Conservation (phyloP, 2,888 invertebrate genomes). For the Cyclophora albipunctata region DNA sequence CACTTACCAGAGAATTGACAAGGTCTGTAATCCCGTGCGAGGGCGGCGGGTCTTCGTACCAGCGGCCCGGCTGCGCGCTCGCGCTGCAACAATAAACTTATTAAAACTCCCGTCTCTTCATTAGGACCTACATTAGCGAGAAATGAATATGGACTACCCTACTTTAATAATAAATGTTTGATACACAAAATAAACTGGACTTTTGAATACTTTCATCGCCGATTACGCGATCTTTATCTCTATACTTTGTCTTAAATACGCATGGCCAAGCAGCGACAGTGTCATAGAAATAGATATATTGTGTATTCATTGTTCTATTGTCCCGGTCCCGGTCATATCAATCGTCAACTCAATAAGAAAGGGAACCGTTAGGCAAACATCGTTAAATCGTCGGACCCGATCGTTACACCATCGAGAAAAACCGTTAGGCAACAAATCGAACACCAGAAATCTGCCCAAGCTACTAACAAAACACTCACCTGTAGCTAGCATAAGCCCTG, state of each 20-base stretch:
- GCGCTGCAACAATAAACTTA: conserved; percentile 44
- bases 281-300: too few species aligned
- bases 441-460: neutral
- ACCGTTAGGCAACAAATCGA: neutral
- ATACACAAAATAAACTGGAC: too few species aligned
- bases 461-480: conserved; percentile 31
- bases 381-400: too few species aligned
- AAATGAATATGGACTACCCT: neutral
- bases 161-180: too few species aligned
- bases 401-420: too few species aligned
- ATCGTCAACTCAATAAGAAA: too few species aligned
- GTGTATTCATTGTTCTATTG: too few species aligned
- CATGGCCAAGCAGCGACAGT: too few species aligned
- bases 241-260: too few species aligned
- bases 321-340: neutral
- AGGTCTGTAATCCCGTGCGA: conserved; percentile 50
- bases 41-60: conserved; percentile 35
- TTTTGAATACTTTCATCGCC: too few species aligned
- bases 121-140: conserved; percentile 10
- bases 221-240: too few species aligned
- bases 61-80: conserved; percentile 54
- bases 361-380: too few species aligned
- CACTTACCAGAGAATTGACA: conserved; percentile 57
- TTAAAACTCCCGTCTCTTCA: conserved; percentile 4
- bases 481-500: conserved; percentile 49